Evolutionary conservation across 1,140 invertebrate species (phyloP).

Genomic region (Hyposmocoma kahamanoa): DNA sequence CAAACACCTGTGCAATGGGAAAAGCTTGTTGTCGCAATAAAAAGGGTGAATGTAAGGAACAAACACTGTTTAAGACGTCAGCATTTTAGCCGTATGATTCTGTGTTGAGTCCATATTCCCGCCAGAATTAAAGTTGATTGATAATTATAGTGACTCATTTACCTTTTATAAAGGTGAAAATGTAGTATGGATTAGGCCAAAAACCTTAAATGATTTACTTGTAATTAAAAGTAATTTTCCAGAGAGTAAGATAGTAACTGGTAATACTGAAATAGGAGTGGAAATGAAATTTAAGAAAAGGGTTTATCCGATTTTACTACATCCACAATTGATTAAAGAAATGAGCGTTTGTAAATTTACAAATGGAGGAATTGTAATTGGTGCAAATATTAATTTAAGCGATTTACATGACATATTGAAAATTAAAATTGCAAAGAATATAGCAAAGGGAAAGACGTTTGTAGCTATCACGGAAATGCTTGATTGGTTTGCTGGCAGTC

Average conservation of each 20-base stretch:
- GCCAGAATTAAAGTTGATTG: slow-evolving; percentile 82
- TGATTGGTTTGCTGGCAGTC: slow-evolving; percentile 95
- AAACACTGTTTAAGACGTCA: slow-evolving; percentile 71
- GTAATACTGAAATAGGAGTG: slow-evolving; percentile 96
- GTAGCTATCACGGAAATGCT: slow-evolving; percentile 88
- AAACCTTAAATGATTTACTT: slow-evolving; percentile 79
- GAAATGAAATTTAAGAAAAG: slow-evolving; percentile 94
- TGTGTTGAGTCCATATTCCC: slow-evolving; percentile 94
- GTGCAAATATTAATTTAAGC: slow-evolving; percentile 85
- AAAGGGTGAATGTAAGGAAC: slow-evolving; percentile 14
- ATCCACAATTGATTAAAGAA: slow-evolving; percentile 83
- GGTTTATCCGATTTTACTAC: slow-evolving; percentile 87
- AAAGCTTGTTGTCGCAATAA: slow-evolving; percentile 51
- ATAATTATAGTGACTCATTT: slow-evolving; percentile 77
- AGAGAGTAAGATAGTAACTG: slow-evolving; percentile 90
- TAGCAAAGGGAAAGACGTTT: slow-evolving; percentile 80
- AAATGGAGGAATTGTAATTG: slow-evolving; percentile 79
- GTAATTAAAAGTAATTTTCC: slow-evolving; percentile 83
- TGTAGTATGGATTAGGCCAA: slow-evolving; percentile 88
- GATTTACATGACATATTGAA: slow-evolving; percentile 80
- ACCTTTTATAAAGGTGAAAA: slow-evolving; percentile 81
- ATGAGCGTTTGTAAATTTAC: slow-evolving; percentile 76
- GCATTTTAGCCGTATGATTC: slow-evolving; percentile 85
- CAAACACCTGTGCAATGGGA: slow-evolving; percentile 50
- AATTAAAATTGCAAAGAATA: slow-evolving; percentile 74